phyloP scores from a whole-genome alignment of 2,888 invertebrate genomes.

The Limnephilus marmoratus region DNA sequence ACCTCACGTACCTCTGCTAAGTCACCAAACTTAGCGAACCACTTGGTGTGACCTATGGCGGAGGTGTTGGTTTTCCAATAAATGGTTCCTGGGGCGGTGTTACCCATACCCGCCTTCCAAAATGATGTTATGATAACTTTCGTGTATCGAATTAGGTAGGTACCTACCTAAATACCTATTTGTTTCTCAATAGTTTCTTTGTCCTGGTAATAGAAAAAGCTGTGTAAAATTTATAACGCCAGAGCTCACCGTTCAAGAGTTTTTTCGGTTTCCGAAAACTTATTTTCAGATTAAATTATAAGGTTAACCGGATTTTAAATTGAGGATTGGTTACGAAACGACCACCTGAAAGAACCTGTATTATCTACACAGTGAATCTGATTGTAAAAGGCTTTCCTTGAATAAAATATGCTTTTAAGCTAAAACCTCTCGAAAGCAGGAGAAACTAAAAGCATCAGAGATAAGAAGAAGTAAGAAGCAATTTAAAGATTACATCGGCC shows the following conservation, averaged over 20 bases:
- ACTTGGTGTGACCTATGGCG: too few relatives aligned
- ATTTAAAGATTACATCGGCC: neutral
- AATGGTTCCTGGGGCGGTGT: too few relatives aligned
- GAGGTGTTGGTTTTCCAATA: too few relatives aligned
- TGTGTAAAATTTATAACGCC: neutral
- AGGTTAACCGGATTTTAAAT: neutral
- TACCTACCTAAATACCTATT: too few relatives aligned
- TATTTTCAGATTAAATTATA: neutral
- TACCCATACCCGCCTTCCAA: too few relatives aligned
- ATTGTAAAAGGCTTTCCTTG: neutral
- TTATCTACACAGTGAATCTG: neutral
- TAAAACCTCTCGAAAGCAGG: neutral
- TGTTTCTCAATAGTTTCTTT: too few relatives aligned
- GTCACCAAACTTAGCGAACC: too few relatives aligned
- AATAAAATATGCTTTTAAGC: neutral
- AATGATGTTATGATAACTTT: too few relatives aligned
- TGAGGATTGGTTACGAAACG: neutral
- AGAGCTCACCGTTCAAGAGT: neutral
- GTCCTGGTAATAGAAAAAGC: too few relatives aligned
- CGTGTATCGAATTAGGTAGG: too few relatives aligned
- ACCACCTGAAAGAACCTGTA: neutral
- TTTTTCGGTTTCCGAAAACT: neutral
- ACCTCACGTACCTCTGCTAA: too few relatives aligned
- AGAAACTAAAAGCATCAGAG: neutral
- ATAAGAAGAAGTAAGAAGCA: neutral